A percentile compares a stretch with the other conserved stretches of the same genome.
phyloP scores from a whole-genome alignment of 2,888 invertebrate genomes.

The Eledone cirrhosa region DNA sequence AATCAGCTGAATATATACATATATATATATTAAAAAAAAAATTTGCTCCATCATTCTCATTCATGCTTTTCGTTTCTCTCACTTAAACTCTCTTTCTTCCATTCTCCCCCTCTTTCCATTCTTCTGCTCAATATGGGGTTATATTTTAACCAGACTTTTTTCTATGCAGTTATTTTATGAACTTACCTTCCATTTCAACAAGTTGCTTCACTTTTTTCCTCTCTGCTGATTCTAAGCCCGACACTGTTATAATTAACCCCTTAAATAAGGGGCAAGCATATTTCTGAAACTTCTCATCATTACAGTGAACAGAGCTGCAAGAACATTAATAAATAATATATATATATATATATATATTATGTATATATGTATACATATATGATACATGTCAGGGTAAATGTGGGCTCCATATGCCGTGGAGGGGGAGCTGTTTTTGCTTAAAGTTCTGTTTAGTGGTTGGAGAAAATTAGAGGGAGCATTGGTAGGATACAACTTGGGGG shows the following conservation, averaged over 20 bases:
- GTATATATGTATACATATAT: too few relatives aligned
- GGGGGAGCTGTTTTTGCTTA: too few relatives aligned
- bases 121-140: too few relatives aligned
- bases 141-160: too few relatives aligned
- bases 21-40: neutral
- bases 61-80: neutral
- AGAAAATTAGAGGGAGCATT: too few relatives aligned
- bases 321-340: neutral
- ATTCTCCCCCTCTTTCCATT: too few relatives aligned
- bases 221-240: constrained; percentile 75
- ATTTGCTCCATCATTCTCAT: neutral
- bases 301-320: constrained; percentile 50
- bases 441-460: too few relatives aligned
- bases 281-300: constrained; percentile 70
- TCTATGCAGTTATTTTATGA: neutral
- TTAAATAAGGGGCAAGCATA: constrained; percentile 79
- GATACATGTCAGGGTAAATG: too few relatives aligned
- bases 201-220: constrained; percentile 75
- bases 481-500: too few relatives aligned
- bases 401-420: too few relatives aligned
- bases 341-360: too few relatives aligned
- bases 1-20: neutral
- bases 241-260: constrained; percentile 80
- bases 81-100: too few relatives aligned
- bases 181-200: constrained; percentile 80